phyloP scores from a whole-genome alignment of 2,113 vertebrate genomes.

The Zosterops japonicus region DNA sequence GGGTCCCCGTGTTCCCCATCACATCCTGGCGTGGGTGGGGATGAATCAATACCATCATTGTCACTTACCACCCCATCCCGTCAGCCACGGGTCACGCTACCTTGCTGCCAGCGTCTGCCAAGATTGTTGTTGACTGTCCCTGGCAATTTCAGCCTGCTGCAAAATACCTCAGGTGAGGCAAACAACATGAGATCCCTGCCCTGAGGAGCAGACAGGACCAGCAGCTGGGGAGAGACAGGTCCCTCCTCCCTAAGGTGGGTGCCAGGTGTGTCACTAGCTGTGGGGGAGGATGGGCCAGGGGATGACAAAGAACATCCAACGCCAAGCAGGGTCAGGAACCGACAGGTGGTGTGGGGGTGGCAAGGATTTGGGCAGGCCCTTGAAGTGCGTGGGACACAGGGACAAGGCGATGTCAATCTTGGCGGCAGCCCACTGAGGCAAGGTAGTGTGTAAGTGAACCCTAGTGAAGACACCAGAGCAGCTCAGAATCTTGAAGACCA shows the following conservation, averaged over 20 bases:
- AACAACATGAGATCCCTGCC: constrained; percentile 10
- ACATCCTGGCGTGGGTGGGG: constrained; percentile 53
- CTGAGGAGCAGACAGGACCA: background rate
- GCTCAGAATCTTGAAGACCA: background rate
- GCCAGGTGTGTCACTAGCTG: background rate
- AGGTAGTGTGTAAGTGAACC: background rate
- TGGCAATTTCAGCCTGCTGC: background rate
- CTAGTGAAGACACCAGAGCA: background rate
- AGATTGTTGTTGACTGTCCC: background rate
- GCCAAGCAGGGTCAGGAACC: rapidly evolving
- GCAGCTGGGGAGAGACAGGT: background rate
- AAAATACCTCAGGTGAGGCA: background rate
- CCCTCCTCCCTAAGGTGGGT: background rate
- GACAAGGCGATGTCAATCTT: background rate
- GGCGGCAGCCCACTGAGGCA: background rate
- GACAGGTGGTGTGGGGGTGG: background rate
- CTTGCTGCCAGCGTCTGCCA: background rate
- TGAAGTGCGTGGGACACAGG: background rate
- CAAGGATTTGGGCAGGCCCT: background rate
- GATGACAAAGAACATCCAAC: background rate
- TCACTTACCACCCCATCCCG: background rate
- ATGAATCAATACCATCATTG: background rate
- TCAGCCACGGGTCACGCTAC: background rate
- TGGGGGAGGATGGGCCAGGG: background rate
- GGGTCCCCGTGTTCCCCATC: background rate